Evolutionary conservation across 2,113 vertebrate genomes (phyloP).

Genomic region (Strigops habroptila): DNA sequence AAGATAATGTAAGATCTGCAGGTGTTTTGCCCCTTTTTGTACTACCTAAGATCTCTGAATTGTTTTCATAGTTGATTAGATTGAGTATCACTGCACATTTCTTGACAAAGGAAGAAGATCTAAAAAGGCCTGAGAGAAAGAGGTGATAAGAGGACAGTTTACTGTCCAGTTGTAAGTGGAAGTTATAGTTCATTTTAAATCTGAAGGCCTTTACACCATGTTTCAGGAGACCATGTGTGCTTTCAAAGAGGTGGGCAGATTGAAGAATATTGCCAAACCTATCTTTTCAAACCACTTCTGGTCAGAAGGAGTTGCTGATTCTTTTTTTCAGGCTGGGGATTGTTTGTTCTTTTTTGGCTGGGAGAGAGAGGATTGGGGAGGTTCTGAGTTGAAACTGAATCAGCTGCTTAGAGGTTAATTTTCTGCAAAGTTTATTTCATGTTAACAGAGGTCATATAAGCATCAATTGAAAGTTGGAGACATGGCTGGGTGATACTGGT

Average conservation of each 20-base stretch:
- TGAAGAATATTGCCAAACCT: background rate
- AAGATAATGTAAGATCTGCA: background rate
- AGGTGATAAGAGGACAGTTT: background rate
- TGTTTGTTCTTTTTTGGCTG: background rate
- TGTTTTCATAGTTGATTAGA: background rate
- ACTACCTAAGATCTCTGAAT: background rate
- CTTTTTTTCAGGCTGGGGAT: rapidly evolving
- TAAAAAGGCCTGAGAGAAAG: background rate
- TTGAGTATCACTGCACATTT: background rate
- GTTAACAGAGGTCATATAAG: background rate
- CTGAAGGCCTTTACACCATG: background rate
- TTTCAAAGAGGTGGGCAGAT: background rate
- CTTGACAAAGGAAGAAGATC: background rate
- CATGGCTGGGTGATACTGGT: background rate
- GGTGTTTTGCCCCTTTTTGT: background rate
- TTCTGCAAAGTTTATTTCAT: background rate
- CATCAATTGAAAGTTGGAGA: rapidly evolving
- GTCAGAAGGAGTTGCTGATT: background rate
- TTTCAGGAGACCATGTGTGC: background rate
- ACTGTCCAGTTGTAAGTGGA: background rate
- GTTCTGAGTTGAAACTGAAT: background rate
- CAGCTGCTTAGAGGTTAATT: background rate
- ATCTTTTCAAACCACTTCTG: background rate
- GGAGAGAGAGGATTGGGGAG: rapidly evolving
- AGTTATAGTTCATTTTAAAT: background rate